Base-by-base conservation (phyloP, 2,113 vertebrate genomes). In the Bos indicus region DNA sequence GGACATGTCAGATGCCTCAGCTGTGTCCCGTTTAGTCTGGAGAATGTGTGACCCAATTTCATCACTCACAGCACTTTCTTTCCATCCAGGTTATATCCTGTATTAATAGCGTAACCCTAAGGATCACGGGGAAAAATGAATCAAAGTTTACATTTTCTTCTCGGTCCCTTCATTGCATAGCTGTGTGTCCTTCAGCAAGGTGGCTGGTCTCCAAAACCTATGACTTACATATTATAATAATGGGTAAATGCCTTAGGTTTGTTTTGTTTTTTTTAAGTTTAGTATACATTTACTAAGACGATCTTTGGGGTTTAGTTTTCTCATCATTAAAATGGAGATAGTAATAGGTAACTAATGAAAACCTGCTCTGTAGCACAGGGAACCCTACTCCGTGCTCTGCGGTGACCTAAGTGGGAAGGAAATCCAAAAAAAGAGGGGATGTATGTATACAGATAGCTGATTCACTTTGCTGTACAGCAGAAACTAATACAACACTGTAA, bases 371-470 rank as follows among this genome's bases (percentile, higher is more conserved):
- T 13, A 14, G 36, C 36, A 74, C 36, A 43, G 23, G 71, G 71
- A 43, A 43, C 2, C 21, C 21, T 74, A 2, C 36, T 25, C 36
- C 0, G 2, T 25, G 36, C 11, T 25, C 36, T 25, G 23, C 1
- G 3, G 36, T 74, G 71, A 14, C 71, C 11, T 43, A 43, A 14
- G 36, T 25, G 21, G 23, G 71, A 74, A 13, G 71, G 36, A 74
- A 74, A 74, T 2, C 21, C 71, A 23, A 3, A 74, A 74, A 14
- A 2, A 43, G 71, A 26, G 36, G 71, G 36, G 71, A 14, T 40
- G 7, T 25, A 3, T 12, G 71, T 14, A 12, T 25, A 25, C 11
- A 25, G 11, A 25, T 0, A 25, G 23, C 21, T 43, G 36, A 40
- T 43, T 26, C 71, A 43, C 36, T 74, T 43, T 25, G 21, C 11